Base-by-base conservation (phyloP, 2,888 invertebrate species). In the Diloba caeruleocephala region DNA sequence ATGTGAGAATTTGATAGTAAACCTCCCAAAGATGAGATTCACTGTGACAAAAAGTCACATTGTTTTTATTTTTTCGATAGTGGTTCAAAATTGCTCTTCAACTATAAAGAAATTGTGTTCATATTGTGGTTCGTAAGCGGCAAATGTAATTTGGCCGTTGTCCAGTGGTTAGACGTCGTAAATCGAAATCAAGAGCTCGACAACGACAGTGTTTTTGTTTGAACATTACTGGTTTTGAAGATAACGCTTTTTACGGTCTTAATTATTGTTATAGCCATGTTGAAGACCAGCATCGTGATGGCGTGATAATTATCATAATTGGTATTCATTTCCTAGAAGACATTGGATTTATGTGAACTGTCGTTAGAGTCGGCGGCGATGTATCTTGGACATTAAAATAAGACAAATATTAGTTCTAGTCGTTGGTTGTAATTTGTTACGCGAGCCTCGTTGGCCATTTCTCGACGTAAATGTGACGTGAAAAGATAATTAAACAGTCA, bases 221-320 rank as follows among this genome's bases (percentile, higher is more conserved):
- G 87, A 85, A 86, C 89, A 81, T 88, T 88, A 88, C 89, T 89
- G 84, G 88, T 87, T 87, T 85, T 76, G 79, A 67, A 85, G 89
- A 88, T 90, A 91, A 86, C 82, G 75, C 78, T 86, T 88, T 87
- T 88, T 87, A 89, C 79, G 77, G 81, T 82, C 85, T 87, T 89
- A 89, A 91, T 91, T 88, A 89, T 89, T 87, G 84, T 85, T 89
- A 87, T 80, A 75, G 81, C 72, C 75, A 74, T 82, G 83, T 80
- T 79, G 76, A 76, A 79, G 83, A 83, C 77, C 74, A 79, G 76
- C 75, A 74, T 78, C 74, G 78, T 81, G 85, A 82, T 84, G 79
- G 87, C 71, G 84, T 79, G 87, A 88, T 88, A 89, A 90, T 90
- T 87, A 89, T 87, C 79, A 86, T 90, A 88, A 89, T 89, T 86